These are phyloP conservation scores for Spodoptera litura DNA, from an alignment of 1,140 invertebrate genomes.

Conservation along the genomic window DNA sequence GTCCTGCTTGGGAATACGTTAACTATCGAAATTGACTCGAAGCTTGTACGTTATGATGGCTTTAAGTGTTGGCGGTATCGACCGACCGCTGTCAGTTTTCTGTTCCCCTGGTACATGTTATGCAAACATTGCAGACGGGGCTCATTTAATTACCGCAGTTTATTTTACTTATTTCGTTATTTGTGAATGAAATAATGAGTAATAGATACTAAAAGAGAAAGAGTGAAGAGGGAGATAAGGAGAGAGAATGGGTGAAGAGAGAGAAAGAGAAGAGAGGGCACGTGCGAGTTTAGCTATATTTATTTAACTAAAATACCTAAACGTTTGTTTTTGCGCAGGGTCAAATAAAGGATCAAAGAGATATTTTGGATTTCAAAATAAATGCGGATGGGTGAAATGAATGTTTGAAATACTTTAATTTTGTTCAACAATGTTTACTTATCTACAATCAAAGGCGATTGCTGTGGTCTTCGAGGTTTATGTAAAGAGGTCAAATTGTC, in stretches of 20 bases:
- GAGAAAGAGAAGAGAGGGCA: no score
- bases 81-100: constrained; percentile 23
- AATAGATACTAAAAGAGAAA: no score
- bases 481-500: neutral
- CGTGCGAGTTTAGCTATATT: neutral
- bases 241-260: no score
- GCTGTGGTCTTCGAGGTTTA: neutral
- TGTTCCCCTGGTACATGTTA: constrained; percentile 28
- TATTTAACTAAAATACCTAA: neutral
- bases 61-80: constrained; percentile 34
- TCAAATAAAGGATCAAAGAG: constrained; percentile 23
- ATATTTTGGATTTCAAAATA: constrained; percentile 13
- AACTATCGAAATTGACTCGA: constrained; percentile 41
- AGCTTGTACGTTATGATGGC: constrained; percentile 27
- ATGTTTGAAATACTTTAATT: constrained; percentile 24
- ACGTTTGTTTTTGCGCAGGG: neutral
- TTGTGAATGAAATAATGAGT: no score
- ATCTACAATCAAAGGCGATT: neutral
- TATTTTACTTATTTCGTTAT: neutral
- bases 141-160: no score
- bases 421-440: constrained; percentile 15
- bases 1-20: constrained; percentile 38
- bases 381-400: constrained; percentile 27
- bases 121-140: neutral
- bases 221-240: no score